These are phyloP conservation scores for Hemibagrus wyckioides DNA, from an alignment of 2,113 vertebrate species.

Conservation along the genomic window DNA sequence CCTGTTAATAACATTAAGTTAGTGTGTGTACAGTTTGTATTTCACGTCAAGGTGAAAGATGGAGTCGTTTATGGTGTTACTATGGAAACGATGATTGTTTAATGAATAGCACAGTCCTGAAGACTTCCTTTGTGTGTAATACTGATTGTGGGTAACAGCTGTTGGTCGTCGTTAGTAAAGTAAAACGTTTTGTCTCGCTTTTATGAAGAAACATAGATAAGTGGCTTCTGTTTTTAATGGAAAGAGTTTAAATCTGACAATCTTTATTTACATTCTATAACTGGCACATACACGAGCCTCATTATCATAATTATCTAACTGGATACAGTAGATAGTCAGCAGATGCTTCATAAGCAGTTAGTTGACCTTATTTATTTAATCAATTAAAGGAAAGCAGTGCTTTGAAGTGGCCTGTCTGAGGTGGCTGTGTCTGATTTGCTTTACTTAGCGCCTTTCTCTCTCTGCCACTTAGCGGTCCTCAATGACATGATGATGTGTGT, in stretches of 20 bases:
- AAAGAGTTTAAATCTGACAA: too few relatives aligned
- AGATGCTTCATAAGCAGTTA: slow-evolving; percentile 17
- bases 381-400: slow-evolving; percentile 58
- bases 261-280: too few relatives aligned
- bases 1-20: not conserved
- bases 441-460: slow-evolving; percentile 21
- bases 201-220: not conserved
- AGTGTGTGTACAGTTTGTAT: not conserved
- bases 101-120: not conserved
- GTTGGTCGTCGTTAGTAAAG: not conserved
- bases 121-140: not conserved
- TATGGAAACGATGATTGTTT: not conserved
- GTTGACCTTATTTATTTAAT: slow-evolving; percentile 71
- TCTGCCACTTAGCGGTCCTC: slow-evolving; percentile 40
- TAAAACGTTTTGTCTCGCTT: not conserved
- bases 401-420: slow-evolving; percentile 65
- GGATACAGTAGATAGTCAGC: not conserved
- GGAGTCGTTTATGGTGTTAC: not conserved
- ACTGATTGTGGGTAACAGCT: not conserved
- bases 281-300: not conserved
- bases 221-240: not conserved
- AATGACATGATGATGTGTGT: slow-evolving; percentile 50
- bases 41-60: not conserved
- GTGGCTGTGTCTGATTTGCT: slow-evolving; percentile 58
- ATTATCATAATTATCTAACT: not conserved